Conservation (phyloP, 2,797 vertebrate genomes). For the Falco peregrinus region DNA sequence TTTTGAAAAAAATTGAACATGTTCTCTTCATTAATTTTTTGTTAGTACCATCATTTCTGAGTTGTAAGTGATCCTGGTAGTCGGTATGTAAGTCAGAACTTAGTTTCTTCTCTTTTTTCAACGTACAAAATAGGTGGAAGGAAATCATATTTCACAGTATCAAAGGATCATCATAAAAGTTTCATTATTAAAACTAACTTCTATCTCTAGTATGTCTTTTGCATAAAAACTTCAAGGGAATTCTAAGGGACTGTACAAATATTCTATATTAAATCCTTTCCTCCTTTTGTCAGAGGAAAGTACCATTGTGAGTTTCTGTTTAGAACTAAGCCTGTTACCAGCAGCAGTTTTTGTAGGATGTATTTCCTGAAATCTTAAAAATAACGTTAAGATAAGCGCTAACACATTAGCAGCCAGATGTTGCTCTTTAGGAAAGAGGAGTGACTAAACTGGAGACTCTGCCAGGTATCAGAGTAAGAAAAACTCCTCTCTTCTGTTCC, state of each 20-base stretch:
- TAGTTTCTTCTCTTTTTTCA: neutral
- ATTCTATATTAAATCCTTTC: neutral
- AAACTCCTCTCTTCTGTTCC: neutral
- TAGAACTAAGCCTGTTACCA: constrained; percentile 1
- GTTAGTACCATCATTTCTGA: neutral
- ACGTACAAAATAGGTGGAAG: neutral
- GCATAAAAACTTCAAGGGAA: neutral
- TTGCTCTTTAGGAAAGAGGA: neutral
- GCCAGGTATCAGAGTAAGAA: neutral
- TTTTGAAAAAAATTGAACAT: neutral
- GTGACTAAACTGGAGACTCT: neutral
- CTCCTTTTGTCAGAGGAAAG: neutral
- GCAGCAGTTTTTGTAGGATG: neutral
- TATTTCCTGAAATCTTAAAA: neutral
- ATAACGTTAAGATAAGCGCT: neutral
- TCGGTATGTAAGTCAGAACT: neutral
- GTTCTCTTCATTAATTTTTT: neutral
- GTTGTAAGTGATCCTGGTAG: neutral
- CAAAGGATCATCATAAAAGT: neutral
- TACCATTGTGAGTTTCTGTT: neutral
- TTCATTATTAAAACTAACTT: neutral
- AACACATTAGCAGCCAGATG: neutral
- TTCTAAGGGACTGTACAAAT: neutral
- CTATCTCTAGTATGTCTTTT: neutral
- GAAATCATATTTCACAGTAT: neutral